A percentile compares a stretch with the other conserved stretches of the same genome.
Evolutionary conservation across 2,797 vertebrate genomes (phyloP).

Genomic region (Chiloscyllium punctatum): DNA sequence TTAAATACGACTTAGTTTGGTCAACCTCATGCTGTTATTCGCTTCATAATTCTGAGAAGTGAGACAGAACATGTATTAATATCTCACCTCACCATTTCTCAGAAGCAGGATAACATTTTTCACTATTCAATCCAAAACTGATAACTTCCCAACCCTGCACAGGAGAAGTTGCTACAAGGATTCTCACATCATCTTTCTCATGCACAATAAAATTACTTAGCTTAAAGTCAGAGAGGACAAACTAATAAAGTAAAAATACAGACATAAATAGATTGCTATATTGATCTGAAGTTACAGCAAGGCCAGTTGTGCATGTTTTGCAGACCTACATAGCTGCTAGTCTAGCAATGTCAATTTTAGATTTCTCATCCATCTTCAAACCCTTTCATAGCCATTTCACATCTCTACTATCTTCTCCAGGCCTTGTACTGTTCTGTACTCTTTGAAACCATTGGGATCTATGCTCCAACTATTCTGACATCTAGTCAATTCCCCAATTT

Average conservation of each 20-base stretch:
- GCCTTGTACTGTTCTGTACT: too few species aligned
- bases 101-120: neutral
- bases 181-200: neutral
- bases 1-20: neutral
- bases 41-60: neutral
- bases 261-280: neutral
- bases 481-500: neutral
- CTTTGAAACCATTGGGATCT: neutral
- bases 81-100: neutral
- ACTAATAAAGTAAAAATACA: neutral
- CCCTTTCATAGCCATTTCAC: neutral
- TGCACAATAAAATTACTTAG: neutral
- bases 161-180: neutral
- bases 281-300: neutral
- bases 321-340: neutral
- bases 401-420: too few species aligned
- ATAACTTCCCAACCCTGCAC: neutral
- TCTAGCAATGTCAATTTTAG: neutral
- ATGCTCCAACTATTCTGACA: neutral
- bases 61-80: neutral
- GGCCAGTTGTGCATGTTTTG: too few species aligned
- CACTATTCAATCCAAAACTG: neutral
- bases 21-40: neutral
- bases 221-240: neutral
- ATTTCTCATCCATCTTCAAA: neutral